Conservation (phyloP, 2,113 vertebrate genomes). For the Tringa solitaria region DNA sequence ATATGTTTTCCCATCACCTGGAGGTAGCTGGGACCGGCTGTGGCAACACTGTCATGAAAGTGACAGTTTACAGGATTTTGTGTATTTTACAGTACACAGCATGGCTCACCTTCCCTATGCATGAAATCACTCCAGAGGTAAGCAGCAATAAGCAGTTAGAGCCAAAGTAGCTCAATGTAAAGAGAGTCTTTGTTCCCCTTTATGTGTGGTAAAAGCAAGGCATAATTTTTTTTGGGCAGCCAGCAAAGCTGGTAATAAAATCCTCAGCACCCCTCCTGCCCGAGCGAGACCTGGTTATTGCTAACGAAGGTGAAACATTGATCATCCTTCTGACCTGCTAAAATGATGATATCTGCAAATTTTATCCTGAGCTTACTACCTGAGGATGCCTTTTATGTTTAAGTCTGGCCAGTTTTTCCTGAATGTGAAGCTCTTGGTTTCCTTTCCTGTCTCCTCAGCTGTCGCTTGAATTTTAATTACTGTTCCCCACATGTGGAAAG, state of each 20-base stretch:
- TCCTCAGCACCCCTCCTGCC: neutral
- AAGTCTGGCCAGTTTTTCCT: neutral
- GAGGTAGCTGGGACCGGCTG: neutral
- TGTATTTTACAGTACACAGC: neutral
- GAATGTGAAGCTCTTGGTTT: neutral
- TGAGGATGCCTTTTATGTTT: neutral
- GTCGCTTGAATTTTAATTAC: neutral
- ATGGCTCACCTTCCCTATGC: neutral
- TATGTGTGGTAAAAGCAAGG: neutral
- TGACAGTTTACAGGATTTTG: neutral
- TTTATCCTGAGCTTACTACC: neutral
- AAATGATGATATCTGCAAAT: neutral
- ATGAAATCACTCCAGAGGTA: neutral
- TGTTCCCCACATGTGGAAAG: neutral
- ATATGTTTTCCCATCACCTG: constrained; percentile 40
- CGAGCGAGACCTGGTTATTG: neutral
- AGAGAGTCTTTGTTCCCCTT: neutral
- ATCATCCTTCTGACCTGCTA: neutral
- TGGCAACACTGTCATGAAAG: neutral
- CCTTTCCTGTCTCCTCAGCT: neutral
- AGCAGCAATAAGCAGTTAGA: neutral
- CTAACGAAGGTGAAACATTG: neutral
- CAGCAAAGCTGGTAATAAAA: neutral
- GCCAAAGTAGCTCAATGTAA: neutral
- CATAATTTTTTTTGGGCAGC: neutral